Conservation (phyloP, 2,888 invertebrate species). For the Cheilosia vulpina region DNA sequence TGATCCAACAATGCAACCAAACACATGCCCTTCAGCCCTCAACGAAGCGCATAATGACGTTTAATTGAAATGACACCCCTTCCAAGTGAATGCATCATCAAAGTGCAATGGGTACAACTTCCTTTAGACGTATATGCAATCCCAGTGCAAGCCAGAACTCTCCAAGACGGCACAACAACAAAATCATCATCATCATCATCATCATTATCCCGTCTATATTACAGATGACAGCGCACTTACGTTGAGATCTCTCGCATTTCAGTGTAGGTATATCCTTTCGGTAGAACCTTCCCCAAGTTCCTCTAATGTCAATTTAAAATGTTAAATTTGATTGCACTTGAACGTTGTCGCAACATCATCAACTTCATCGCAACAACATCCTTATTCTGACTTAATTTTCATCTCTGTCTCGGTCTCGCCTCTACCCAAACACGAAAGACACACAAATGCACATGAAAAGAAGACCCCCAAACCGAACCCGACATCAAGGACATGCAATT, state of each 20-base stretch:
- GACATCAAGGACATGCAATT: constrained; percentile 72
- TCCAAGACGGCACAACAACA: background rate
- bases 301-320: constrained; percentile 74
- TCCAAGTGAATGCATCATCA: constrained; percentile 55
- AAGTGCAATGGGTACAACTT: constrained; percentile 23
- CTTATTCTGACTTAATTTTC: constrained; percentile 74
- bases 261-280: background rate
- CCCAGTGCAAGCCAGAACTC: constrained; percentile 1
- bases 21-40: background rate
- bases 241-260: constrained; percentile 58
- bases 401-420: constrained; percentile 51
- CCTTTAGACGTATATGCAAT: constrained; percentile 2
- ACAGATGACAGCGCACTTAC: constrained; percentile 61
- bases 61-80: constrained; percentile 43
- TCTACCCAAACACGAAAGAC: constrained; percentile 1
- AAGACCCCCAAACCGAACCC: background rate
- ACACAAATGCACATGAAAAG: background rate
- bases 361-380: constrained; percentile 73
- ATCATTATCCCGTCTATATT: constrained; percentile 54
- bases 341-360: constrained; percentile 74
- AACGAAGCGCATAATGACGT: constrained; percentile 15
- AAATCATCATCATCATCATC: constrained; percentile 27
- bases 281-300: constrained; percentile 49
- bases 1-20: background rate
- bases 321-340: constrained; percentile 75